These are phyloP conservation scores for Heterodera schachtii DNA, from an alignment of 1,140 invertebrate species.

Conservation along the genomic window DNA sequence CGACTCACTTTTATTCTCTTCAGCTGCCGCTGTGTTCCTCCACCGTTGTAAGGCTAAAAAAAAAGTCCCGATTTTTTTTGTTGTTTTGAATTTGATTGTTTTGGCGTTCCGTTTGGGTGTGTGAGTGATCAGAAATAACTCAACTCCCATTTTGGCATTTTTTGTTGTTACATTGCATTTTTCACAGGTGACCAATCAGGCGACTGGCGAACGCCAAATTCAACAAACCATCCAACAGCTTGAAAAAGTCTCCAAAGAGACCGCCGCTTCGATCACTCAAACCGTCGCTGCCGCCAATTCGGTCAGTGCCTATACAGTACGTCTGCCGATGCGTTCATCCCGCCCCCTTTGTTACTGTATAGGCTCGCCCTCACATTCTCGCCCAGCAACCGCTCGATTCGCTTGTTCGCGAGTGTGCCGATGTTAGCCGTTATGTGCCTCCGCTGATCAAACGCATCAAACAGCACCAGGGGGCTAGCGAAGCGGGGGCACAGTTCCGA, in stretches of 20 bases:
- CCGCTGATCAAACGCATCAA: conserved; percentile 62
- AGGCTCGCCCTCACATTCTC: conserved; percentile 23
- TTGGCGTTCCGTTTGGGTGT: background rate
- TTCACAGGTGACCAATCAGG: conserved; percentile 77
- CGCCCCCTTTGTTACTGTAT: background rate
- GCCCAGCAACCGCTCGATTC: conserved; percentile 72
- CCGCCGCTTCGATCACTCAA: conserved; percentile 83
- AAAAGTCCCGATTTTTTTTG: too few species aligned
- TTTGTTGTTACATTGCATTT: background rate
- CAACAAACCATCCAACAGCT: conserved; percentile 78
- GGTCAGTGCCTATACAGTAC: conserved; percentile 5
- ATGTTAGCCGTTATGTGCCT: conserved; percentile 79
- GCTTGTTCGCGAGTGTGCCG: conserved; percentile 77
- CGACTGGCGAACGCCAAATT: conserved; percentile 78
- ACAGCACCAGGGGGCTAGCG: conserved; percentile 75
- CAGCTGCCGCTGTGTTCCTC: background rate
- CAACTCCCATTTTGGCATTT: conserved; percentile 5
- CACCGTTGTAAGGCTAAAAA: too few species aligned
- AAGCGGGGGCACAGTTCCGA: conserved; percentile 67
- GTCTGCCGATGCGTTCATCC: background rate
- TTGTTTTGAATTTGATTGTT: too few species aligned
- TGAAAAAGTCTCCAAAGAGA: conserved; percentile 81
- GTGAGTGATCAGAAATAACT: conserved; percentile 12
- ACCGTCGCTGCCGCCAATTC: conserved; percentile 73
- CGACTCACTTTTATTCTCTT: background rate